A percentile compares a stretch with the other conserved stretches of the same genome.
These are phyloP conservation scores for Microctenopoma stevenorrisi DNA, from an alignment of 2,797 vertebrate species.

Conservation along the genomic window DNA sequence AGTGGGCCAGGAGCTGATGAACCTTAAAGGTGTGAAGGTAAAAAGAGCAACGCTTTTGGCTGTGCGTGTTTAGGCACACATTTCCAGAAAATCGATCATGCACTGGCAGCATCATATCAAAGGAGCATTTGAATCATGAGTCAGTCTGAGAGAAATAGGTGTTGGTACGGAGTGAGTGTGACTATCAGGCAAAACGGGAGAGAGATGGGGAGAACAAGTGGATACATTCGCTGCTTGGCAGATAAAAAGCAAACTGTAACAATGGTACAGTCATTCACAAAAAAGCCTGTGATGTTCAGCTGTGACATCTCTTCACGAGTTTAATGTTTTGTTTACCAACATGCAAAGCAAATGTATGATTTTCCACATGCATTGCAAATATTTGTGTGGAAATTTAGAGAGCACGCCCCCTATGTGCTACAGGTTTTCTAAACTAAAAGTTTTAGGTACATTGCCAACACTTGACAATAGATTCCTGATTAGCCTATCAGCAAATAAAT, in stretches of 20 bases:
- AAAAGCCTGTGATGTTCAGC: constrained; percentile 73
- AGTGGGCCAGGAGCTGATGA: constrained; percentile 44
- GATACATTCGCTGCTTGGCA: constrained; percentile 48
- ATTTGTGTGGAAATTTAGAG: no score
- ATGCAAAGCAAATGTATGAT: constrained; percentile 2
- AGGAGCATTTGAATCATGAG: constrained; percentile 58
- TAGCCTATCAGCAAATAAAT: constrained; percentile 26
- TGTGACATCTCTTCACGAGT: constrained; percentile 40
- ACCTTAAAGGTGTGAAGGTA: constrained; percentile 62
- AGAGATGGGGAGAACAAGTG: constrained; percentile 52
- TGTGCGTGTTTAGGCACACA: constrained; percentile 48
- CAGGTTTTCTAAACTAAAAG: neutral
- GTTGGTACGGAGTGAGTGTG: constrained; percentile 51
- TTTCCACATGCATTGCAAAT: neutral
- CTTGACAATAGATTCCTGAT: constrained; percentile 26
- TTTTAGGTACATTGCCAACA: neutral
- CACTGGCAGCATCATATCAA: constrained; percentile 46
- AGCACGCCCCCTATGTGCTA: neutral
- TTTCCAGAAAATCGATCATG: constrained; percentile 61
- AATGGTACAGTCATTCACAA: constrained; percentile 67
- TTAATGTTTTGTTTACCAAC: neutral
- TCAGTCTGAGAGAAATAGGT: constrained; percentile 53
- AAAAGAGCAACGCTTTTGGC: constrained; percentile 49
- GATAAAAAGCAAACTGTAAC: constrained; percentile 56
- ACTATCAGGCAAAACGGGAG: constrained; percentile 49